Evolutionary conservation across 2,888 invertebrate genomes (phyloP).

Genomic region (Aphidius colemani): DNA sequence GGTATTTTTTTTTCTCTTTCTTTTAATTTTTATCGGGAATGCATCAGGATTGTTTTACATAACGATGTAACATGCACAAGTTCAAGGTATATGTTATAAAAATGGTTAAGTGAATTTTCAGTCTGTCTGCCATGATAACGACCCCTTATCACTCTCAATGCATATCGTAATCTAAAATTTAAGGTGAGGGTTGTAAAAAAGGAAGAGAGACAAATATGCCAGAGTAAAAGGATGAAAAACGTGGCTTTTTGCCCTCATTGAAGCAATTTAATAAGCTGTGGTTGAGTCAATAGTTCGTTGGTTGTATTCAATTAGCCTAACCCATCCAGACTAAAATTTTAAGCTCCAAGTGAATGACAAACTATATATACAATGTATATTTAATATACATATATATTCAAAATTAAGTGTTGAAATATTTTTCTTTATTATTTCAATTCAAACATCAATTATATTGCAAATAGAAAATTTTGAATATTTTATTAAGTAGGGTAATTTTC

Average conservation of each 20-base stretch:
- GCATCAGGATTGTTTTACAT: slow-evolving; percentile 4
- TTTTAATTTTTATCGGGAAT: slow-evolving; percentile 38
- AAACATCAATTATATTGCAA: too few relatives aligned
- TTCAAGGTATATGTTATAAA: neutral
- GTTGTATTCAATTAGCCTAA: slow-evolving; percentile 28
- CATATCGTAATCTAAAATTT: slow-evolving; percentile 6
- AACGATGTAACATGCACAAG: neutral
- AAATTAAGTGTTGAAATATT: too few relatives aligned
- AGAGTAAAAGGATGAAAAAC: slow-evolving; percentile 12
- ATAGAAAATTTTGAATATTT: too few relatives aligned
- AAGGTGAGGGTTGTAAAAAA: slow-evolving; percentile 3
- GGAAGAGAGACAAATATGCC: slow-evolving; percentile 5
- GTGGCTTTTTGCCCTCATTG: slow-evolving; percentile 2
- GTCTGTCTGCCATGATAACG: neutral
- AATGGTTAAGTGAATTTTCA: neutral
- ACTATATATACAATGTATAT: neutral
- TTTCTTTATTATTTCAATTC: too few relatives aligned
- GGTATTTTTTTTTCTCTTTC: slow-evolving; percentile 28
- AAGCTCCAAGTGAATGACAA: slow-evolving; percentile 7
- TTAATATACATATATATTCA: neutral
- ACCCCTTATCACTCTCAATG: neutral
- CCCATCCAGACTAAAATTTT: slow-evolving; percentile 16
- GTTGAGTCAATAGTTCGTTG: slow-evolving; percentile 29
- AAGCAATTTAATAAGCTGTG: slow-evolving; percentile 26
- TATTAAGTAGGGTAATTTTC: too few relatives aligned